These are phyloP conservation scores for Tauraco erythrolophus DNA, from an alignment of 2,113 vertebrate species.

Conservation along the genomic window DNA sequence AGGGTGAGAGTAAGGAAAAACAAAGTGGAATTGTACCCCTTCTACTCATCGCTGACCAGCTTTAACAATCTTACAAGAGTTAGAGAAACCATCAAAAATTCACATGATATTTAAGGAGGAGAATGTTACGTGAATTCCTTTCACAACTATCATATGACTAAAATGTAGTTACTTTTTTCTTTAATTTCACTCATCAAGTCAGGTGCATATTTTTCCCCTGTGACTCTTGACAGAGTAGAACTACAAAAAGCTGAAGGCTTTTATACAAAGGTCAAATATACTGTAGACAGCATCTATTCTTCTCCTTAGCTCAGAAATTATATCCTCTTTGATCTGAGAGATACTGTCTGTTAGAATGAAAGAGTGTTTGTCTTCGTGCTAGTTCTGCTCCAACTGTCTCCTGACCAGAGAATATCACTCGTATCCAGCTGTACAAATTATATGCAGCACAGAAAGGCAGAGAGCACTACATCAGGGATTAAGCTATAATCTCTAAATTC, in stretches of 20 bases:
- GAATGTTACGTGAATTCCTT: not conserved
- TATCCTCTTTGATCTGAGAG: slow-evolving; percentile 34
- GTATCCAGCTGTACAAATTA: not conserved
- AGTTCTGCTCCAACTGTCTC: not conserved
- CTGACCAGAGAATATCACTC: slow-evolving; percentile 23
- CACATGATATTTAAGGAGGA: not conserved
- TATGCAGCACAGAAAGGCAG: not conserved
- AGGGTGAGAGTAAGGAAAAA: not conserved
- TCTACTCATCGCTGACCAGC: not conserved
- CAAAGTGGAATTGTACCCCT: not conserved
- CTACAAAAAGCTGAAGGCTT: slow-evolving; percentile 29
- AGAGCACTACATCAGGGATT: not conserved
- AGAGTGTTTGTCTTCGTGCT: not conserved
- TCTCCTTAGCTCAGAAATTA: slow-evolving; percentile 18
- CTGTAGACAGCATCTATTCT: slow-evolving; percentile 10
- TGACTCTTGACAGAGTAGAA: not conserved
- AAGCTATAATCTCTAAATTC: not conserved
- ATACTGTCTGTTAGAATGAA: slow-evolving; percentile 23
- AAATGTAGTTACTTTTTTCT: not conserved
- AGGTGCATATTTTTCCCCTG: not conserved
- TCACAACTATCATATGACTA: not conserved
- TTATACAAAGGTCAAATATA: slow-evolving; percentile 42
- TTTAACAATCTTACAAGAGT: slow-evolving; percentile 14
- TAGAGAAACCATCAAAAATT: slow-evolving; percentile 17
- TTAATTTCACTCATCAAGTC: slow-evolving; percentile 28